phyloP scores from a whole-genome alignment of 2,888 invertebrate species.

The Phengaris arion region DNA sequence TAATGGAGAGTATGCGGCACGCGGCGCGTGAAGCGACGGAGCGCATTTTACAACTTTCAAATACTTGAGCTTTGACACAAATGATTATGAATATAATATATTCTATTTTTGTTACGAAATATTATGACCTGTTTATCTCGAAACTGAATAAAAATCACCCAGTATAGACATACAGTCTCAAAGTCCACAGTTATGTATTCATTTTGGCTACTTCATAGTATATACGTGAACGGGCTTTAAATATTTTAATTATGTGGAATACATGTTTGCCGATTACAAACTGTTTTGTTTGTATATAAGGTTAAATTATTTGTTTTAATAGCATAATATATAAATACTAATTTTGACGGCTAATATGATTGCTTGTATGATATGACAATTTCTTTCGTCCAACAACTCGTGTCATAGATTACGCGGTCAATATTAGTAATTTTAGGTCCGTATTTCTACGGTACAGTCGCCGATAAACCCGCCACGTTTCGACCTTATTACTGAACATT shows the following conservation, averaged over 20 bases:
- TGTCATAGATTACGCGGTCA: not conserved
- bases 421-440: not conserved
- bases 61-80: too few species aligned
- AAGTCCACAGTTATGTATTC: not conserved
- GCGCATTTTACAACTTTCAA: too few species aligned
- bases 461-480: not conserved
- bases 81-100: too few species aligned
- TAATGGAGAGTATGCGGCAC: too few species aligned
- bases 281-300: not conserved
- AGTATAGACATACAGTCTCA: not conserved
- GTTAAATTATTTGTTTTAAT: not conserved
- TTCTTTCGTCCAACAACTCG: too few species aligned
- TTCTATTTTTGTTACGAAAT: too few species aligned
- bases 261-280: not conserved
- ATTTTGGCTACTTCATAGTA: not conserved
- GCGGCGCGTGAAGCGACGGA: too few species aligned
- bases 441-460: not conserved
- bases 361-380: too few species aligned
- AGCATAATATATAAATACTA: too few species aligned
- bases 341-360: too few species aligned
- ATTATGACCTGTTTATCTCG: too few species aligned
- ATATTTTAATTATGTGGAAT: conserved; percentile 2
- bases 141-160: too few species aligned
- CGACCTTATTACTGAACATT: not conserved
- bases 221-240: not conserved